A percentile compares a stretch with the other conserved stretches of the same genome.
phyloP scores from a whole-genome alignment of 2,113 vertebrate genomes.

The Herpailurus yagouaroundi region DNA sequence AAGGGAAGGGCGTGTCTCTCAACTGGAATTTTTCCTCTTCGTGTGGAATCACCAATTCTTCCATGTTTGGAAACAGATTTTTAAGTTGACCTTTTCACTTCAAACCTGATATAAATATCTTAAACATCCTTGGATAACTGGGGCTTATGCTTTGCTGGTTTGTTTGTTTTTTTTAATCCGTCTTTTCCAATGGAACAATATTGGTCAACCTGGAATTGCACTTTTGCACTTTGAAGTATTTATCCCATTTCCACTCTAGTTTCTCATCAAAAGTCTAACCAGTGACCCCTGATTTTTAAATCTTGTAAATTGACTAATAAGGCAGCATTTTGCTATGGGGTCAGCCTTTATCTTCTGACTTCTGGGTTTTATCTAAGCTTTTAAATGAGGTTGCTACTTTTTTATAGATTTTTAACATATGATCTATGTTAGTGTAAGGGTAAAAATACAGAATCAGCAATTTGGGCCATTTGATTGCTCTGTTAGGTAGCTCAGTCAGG shows the following conservation, averaged over 20 bases:
- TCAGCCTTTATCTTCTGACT: slow-evolving; percentile 14
- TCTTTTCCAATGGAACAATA: neutral
- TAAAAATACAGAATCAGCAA: slow-evolving; percentile 39
- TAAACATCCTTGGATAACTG: neutral
- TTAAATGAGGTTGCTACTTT: slow-evolving; percentile 13
- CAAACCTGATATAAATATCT: neutral
- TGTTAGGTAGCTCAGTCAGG: slow-evolving; percentile 26
- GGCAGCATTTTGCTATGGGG: neutral
- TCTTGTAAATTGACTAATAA: slow-evolving; percentile 13
- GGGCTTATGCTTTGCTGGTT: neutral
- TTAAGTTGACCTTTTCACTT: neutral
- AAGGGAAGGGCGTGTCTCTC: neutral
- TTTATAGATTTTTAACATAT: slow-evolving; percentile 37
- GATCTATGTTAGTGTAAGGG: neutral
- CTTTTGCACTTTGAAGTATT: neutral
- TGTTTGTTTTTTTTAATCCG: slow-evolving; percentile 37
- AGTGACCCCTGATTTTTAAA: neutral
- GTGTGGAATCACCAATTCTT: neutral
- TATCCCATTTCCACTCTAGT: neutral
- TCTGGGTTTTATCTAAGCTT: slow-evolving; percentile 24
- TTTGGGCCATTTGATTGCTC: neutral
- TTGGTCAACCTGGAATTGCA: neutral
- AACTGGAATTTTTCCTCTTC: neutral
- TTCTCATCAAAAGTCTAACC: slow-evolving; percentile 18
- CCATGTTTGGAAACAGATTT: neutral